Evolutionary conservation across 1,140 invertebrate genomes (phyloP), one percentile per base, ranked within the genome.

Genomic region (Rhynchophorus ferrugineus): DNA sequence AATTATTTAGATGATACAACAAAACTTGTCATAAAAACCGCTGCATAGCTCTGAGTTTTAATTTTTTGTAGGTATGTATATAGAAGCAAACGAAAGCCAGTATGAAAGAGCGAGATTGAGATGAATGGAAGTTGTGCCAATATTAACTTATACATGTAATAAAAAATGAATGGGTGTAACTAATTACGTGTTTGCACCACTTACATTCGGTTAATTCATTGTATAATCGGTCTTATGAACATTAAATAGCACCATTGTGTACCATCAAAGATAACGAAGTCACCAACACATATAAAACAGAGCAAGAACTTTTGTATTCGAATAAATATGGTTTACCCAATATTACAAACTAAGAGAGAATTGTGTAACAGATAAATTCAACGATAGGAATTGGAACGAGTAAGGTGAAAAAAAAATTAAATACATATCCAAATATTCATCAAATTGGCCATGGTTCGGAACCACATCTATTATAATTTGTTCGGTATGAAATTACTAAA

Each of bases 61-160:
- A 48, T 37, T 37, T 49, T 54, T 49, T 55, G 53, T 55, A 55
- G 53, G 46, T 54, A 54, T 54, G 45, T 54, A 48, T 54, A 54
- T 54, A 54, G 44, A 43, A 16, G 50, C 43, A 52, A 45, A 45
- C 6, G 34, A n/a, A n/a, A 35, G 22, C 38, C 18, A 18, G 39
- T 14, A 33, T 49, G 47, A 37, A 18, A 7, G 19, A 37, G 24
- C 37, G 36, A 13, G 38, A 43, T 22, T 43, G 11, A 21, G 37
- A 43, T 34, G 53, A 29, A 41, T 49, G 53, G 24, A 13, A 38
- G 53, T 55, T 36, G 53, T 55, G 53, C 53, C 53, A 55, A 55
- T 55, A 55, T 49, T 49, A 49, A 11, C 46, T 55, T 55, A 38
- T 55, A 55, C 46, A 41, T 55, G 47, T 49, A 55, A 55, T 38